phyloP scores from a whole-genome alignment of 2,888 invertebrate species.

The Choristoneura rosaceana region DNA sequence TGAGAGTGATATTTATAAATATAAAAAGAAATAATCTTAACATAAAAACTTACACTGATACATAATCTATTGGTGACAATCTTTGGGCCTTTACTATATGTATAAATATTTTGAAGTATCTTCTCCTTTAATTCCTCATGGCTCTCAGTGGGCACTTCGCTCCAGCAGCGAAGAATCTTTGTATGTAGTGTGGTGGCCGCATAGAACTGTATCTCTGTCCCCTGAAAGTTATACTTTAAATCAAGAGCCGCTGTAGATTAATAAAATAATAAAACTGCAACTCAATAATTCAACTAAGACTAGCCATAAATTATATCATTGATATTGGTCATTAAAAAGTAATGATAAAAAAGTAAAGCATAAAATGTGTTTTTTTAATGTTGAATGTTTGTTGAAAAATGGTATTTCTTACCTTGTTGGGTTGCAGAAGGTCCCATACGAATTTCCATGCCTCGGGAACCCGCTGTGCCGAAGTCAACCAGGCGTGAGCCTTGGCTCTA shows the following conservation, averaged over 20 bases:
- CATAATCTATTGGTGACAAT: constrained; percentile 94
- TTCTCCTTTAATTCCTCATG: constrained; percentile 91
- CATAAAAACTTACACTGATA: constrained; percentile 90
- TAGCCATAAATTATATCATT: constrained; percentile 19
- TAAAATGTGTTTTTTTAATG: not conserved
- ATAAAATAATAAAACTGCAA: constrained; percentile 37
- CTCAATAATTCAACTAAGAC: constrained; percentile 24
- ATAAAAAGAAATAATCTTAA: constrained; percentile 5
- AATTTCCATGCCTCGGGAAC: constrained; percentile 97
- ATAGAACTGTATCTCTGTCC: constrained; percentile 96
- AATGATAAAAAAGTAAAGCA: constrained; percentile 17
- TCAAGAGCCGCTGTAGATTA: constrained; percentile 36
- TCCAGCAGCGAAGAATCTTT: constrained; percentile 95
- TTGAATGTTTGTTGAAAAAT: not conserved
- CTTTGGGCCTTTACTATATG: constrained; percentile 92
- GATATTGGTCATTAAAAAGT: constrained; percentile 1
- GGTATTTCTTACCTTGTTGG: constrained; percentile 88
- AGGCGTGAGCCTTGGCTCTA: constrained; percentile 92
- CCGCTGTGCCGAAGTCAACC: constrained; percentile 94
- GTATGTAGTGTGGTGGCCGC: constrained; percentile 95
- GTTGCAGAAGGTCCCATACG: constrained; percentile 94
- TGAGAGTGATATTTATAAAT: not conserved
- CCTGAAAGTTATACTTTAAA: constrained; percentile 80
- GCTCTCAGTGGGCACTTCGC: constrained; percentile 92
- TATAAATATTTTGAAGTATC: constrained; percentile 90